Base-by-base conservation (phyloP, 2,888 invertebrate species). In the Endomychus coccineus region DNA sequence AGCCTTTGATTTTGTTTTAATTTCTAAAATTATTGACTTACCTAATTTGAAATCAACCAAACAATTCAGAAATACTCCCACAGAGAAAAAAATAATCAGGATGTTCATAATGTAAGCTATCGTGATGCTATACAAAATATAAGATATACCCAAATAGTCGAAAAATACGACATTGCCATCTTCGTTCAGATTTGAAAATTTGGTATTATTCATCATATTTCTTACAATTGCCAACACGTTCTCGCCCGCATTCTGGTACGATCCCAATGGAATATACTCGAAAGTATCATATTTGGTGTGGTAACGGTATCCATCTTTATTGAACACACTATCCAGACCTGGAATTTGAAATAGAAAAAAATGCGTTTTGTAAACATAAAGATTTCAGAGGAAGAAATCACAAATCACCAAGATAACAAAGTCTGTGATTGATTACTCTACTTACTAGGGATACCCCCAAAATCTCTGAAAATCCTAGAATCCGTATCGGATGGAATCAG, bases 401-500 rank as follows among this genome's bases (percentile, higher is more conserved):
- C 36, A 78, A n/a, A n/a, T n/a, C n/a, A n/a, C n/a, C n/a, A n/a
- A n/a, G n/a, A n/a, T n/a, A n/a, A n/a, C n/a, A n/a, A n/a, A n/a
- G n/a, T n/a, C n/a, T n/a, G n/a, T n/a, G n/a, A n/a, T n/a, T n/a
- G n/a, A n/a, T n/a, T n/a, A n/a, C n/a, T n/a, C n/a, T n/a, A 27
- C 56, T 56, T 24, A 69, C 83, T 80, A 36, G 78, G 71, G 25
- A 81, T 64, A 2, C 72, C 52, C 0, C 83, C 85, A 56, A 75
- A 83, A 59, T 85, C 83, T 35, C 78, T 62, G 65, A 80, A 87
- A 45, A 88, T 75, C 53, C 85, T 68, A 63, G 80, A 88, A 67
- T 88, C 87, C 0, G 87, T 86, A 56, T 87, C 86, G 0, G 83
- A 81, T 0, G 85, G 86, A 32, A 88, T 71, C 4, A 77, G 47